Evolutionary conservation across 2,113 vertebrate genomes (phyloP).

Genomic region (Dipodomys stephensi): DNA sequence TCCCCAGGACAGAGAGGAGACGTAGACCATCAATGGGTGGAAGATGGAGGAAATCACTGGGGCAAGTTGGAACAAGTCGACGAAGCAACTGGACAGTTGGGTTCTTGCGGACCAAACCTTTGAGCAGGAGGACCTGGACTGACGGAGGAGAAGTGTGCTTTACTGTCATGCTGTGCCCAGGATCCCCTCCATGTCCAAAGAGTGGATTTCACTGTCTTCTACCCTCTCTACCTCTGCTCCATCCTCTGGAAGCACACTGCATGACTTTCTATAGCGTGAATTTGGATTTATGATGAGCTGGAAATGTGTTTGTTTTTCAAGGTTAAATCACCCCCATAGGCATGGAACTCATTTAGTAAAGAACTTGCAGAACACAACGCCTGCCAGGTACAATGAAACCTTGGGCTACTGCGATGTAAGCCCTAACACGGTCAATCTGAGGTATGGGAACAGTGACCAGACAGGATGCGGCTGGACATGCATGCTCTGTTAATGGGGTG

Average conservation of each 20-base stretch:
- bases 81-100: neutral
- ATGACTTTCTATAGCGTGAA: neutral
- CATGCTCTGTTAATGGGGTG: neutral
- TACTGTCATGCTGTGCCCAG: neutral
- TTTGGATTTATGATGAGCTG: conserved; percentile 2
- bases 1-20: no score
- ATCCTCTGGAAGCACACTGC: neutral
- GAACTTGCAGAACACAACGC: neutral
- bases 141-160: neutral
- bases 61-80: no score
- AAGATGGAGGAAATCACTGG: neutral
- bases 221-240: neutral
- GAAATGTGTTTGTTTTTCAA: neutral
- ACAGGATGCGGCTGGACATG: fast-evolving
- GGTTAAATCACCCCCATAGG: neutral
- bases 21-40: no score
- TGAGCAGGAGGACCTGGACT: neutral
- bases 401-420: neutral
- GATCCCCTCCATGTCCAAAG: neutral
- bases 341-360: neutral
- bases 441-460: neutral
- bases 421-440: no score
- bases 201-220: neutral
- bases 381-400: neutral
- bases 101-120: no score